Evolutionary conservation across 2,113 vertebrate species (phyloP).

Genomic region (Dipodomys spectabilis): DNA sequence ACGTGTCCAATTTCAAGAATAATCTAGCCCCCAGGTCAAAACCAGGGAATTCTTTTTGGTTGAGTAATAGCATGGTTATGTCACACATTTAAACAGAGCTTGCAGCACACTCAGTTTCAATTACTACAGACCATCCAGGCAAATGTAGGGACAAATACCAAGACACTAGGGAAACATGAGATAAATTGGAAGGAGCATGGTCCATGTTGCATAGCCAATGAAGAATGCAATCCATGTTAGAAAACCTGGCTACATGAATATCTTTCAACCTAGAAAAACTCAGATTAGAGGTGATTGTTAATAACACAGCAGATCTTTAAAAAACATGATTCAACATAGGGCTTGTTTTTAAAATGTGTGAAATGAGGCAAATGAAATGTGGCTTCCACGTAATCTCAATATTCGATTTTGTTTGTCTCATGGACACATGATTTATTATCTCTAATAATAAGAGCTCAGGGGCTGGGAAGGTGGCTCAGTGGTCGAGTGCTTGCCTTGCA

Average conservation of each 20-base stretch:
- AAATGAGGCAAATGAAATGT: not conserved
- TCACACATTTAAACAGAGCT: not conserved
- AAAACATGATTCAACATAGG: no score
- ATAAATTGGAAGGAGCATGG: not conserved
- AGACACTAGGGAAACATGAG: not conserved
- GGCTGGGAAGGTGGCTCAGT: no score
- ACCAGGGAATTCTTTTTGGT: not conserved
- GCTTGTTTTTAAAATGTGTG: not conserved
- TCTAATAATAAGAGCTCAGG: no score
- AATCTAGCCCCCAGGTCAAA: not conserved
- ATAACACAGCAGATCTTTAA: not conserved
- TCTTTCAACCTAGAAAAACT: not conserved
- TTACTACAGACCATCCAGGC: not conserved
- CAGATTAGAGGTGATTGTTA: not conserved
- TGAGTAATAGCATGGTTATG: not conserved
- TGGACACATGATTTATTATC: no score
- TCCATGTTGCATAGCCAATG: not conserved
- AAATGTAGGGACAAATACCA: not conserved
- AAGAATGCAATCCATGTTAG: not conserved
- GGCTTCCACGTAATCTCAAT: not conserved
- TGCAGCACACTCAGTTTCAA: not conserved
- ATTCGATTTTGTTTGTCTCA: not conserved
- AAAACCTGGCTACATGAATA: not conserved
- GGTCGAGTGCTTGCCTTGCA: no score
- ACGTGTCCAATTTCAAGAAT: not conserved